Evolutionary conservation across 1,140 invertebrate species (phyloP).

Genomic region (Sycobia sp.): DNA sequence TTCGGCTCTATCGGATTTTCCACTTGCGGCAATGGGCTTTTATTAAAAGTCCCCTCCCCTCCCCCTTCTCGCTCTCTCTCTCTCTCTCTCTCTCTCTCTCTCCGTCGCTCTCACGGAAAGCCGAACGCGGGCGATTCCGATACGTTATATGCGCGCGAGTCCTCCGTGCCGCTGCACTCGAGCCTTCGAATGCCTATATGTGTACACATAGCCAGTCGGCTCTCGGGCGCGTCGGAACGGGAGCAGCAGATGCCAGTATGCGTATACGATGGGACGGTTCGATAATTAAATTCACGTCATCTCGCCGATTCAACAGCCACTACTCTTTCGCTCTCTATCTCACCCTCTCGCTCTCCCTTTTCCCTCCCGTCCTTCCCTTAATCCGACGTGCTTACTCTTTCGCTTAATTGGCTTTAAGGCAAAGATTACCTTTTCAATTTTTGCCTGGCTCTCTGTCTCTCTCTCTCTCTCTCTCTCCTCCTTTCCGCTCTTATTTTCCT

Average conservation of each 20-base stretch:
- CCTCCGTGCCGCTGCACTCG: slow-evolving; percentile 34
- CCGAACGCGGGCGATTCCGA: slow-evolving; percentile 21
- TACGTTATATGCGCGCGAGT: background rate
- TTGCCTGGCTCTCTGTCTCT: slow-evolving; percentile 11
- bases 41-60: slow-evolving; percentile 53
- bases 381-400: slow-evolving; percentile 37
- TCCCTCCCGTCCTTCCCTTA: slow-evolving; percentile 2
- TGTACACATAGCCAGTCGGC: too few species aligned
- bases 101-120: too few species aligned
- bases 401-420: slow-evolving; percentile 36
- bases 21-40: slow-evolving; percentile 50
- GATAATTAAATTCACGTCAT: slow-evolving; percentile 47
- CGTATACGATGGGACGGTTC: slow-evolving; percentile 33
- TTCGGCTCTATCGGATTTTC: slow-evolving; percentile 55
- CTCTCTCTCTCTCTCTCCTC: background rate
- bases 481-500: background rate
- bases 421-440: slow-evolving; percentile 36
- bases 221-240: background rate
- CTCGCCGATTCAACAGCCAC: slow-evolving; percentile 37
- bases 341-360: background rate
- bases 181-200: background rate
- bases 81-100: too few species aligned
- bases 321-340: background rate
- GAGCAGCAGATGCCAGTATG: too few species aligned
- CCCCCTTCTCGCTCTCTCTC: too few species aligned